These are phyloP conservation scores for Gopherus flavomarginatus DNA, from an alignment of 2,113 vertebrate species.

Conservation along the genomic window DNA sequence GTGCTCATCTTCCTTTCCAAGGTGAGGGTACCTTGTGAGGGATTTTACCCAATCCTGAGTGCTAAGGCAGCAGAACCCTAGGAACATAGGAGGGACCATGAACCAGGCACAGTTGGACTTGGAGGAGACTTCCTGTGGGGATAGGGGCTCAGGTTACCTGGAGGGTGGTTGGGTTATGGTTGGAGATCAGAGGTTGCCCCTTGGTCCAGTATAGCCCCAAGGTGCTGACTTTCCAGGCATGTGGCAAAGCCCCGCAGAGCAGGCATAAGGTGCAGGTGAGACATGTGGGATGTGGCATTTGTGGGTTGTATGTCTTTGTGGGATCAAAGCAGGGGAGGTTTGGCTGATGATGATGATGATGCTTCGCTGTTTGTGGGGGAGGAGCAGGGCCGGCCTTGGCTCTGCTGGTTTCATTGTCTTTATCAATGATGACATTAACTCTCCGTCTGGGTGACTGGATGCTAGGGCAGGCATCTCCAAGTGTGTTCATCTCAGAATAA, in stretches of 20 bases:
- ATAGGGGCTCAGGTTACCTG: background rate
- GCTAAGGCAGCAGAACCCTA: background rate
- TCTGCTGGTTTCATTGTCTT: background rate
- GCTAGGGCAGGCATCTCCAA: background rate
- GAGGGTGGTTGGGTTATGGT: background rate
- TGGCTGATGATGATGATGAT: background rate
- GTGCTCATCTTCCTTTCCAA: background rate
- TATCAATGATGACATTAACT: background rate
- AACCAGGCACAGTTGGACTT: background rate
- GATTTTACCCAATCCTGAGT: background rate
- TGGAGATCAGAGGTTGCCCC: background rate
- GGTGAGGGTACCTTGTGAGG: background rate
- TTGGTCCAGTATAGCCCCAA: background rate
- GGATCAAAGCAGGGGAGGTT: background rate
- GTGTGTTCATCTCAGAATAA: background rate
- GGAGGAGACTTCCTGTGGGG: background rate
- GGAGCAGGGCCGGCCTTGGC: background rate
- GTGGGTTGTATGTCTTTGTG: background rate
- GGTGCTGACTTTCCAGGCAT: background rate
- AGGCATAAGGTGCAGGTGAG: background rate
- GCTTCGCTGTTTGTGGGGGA: background rate
- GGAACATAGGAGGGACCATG: background rate
- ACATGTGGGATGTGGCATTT: background rate
- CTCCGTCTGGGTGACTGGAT: background rate
- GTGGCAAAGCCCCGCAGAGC: background rate